Percentiles rank a stretch among this genome's conserved stretches.
These are phyloP conservation scores for Drosophila micromelanica DNA, from an alignment of 1,140 invertebrate genomes.

Conservation along the genomic window DNA sequence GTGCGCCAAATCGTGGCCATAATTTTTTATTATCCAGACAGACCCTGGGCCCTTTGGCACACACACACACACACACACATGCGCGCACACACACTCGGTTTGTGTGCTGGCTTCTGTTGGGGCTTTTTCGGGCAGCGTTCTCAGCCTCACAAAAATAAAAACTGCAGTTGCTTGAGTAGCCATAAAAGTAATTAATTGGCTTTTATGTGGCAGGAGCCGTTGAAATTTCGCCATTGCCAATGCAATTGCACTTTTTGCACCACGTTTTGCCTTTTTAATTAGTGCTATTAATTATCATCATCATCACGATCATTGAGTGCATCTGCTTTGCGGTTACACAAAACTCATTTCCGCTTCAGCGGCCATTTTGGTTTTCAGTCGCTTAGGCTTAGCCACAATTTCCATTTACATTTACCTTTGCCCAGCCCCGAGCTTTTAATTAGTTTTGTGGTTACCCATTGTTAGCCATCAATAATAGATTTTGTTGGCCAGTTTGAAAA, in stretches of 20 bases:
- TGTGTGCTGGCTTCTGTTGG: conserved; percentile 70
- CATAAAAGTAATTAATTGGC: conserved; percentile 82
- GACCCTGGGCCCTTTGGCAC: conserved; percentile 25
- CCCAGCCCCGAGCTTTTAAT: conserved; percentile 40
- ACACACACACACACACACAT: conserved; percentile 8
- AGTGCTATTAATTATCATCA: conserved; percentile 70
- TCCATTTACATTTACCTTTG: not conserved
- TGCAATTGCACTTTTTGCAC: conserved; percentile 59
- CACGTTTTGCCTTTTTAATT: conserved; percentile 58
- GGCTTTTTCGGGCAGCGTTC: conserved; percentile 31
- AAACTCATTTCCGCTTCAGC: conserved; percentile 68
- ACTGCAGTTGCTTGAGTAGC: conserved; percentile 56
- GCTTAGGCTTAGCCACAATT: conserved; percentile 1
- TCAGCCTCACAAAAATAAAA: too few species aligned
- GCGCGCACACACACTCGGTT: conserved; percentile 16
- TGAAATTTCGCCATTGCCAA: conserved; percentile 59
- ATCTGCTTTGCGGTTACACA: conserved; percentile 64
- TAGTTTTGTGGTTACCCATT: conserved; percentile 60
- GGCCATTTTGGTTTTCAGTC: conserved; percentile 58
- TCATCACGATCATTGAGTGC: conserved; percentile 44
- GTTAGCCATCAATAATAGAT: conserved; percentile 2
- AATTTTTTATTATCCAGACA: conserved; percentile 77
- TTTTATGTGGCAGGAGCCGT: conserved; percentile 80
- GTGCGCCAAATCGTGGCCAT: conserved; percentile 79
- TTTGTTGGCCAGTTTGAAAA: not conserved